A percentile compares a stretch with the other conserved stretches of the same genome.
Evolutionary conservation across 1,140 invertebrate genomes (phyloP).

Genomic region (Drosophila rhopaloa): DNA sequence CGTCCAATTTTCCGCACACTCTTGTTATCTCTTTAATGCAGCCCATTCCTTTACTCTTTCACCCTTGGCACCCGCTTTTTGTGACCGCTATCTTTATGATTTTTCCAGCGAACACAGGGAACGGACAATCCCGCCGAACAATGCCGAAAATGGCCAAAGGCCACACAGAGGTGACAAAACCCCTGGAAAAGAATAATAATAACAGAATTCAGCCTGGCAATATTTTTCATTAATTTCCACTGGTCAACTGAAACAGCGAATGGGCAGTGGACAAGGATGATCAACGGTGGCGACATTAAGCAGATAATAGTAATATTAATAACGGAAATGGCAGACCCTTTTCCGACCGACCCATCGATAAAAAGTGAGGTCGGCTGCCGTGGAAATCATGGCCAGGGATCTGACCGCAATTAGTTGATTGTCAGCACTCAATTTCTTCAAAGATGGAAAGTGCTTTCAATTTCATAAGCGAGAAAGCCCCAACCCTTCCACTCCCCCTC

Average conservation of each 20-base stretch:
- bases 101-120: conserved; percentile 25
- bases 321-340: conserved; percentile 38
- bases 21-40: conserved; percentile 14
- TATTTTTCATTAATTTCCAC: conserved; percentile 79
- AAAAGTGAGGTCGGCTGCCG: not conserved
- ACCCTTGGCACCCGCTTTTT: conserved; percentile 19
- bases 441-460: conserved; percentile 77
- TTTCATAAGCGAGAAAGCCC: conserved; percentile 54
- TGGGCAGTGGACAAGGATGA: conserved; percentile 15
- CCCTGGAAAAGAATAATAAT: conserved; percentile 19
- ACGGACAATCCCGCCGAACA: conserved; percentile 44
- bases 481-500: not conserved
- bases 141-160: conserved; percentile 24
- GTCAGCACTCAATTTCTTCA: conserved; percentile 65
- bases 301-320: conserved; percentile 63
- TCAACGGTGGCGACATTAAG: conserved; percentile 47
- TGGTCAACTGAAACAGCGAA: conserved; percentile 55
- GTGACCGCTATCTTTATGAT: conserved; percentile 69
- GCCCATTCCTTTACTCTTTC: not conserved
- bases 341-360: conserved; percentile 9
- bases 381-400: conserved; percentile 24
- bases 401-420: conserved; percentile 75
- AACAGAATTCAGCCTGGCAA: conserved; percentile 58
- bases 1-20: conserved; percentile 65
- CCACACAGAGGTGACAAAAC: conserved; percentile 46